A percentile compares a stretch with the other conserved stretches of the same genome.
Evolutionary conservation across 2,888 invertebrate species (phyloP).

Genomic region (Drepana falcataria): DNA sequence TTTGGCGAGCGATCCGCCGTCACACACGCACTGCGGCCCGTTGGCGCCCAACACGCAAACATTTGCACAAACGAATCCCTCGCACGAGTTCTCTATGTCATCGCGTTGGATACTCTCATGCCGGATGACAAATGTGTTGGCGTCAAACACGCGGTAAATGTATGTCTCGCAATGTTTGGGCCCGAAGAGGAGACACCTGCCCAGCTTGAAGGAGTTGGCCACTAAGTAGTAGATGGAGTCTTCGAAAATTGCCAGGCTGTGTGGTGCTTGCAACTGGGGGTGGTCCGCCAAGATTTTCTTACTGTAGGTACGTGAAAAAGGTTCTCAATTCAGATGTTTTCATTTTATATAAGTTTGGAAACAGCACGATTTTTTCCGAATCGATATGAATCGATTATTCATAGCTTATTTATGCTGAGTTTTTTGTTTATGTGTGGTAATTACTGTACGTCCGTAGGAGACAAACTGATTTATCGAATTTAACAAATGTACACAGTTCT

Average conservation of each 20-base stretch:
- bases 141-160: constrained; percentile 57
- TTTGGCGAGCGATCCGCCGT: constrained; percentile 54
- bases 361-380: too few relatives aligned
- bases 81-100: constrained; percentile 66
- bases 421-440: too few relatives aligned
- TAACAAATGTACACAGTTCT: too few relatives aligned
- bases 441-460: too few relatives aligned
- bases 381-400: too few relatives aligned
- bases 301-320: too few relatives aligned
- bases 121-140: constrained; percentile 43
- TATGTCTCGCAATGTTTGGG: constrained; percentile 61
- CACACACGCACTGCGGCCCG: constrained; percentile 73
- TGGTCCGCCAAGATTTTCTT: constrained; percentile 60
- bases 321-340: too few relatives aligned
- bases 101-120: constrained; percentile 49
- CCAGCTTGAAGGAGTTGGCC: constrained; percentile 73
- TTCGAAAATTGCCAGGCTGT: constrained; percentile 85
- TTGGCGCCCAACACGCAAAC: constrained; percentile 78
- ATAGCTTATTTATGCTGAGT: too few relatives aligned
- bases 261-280: constrained; percentile 74
- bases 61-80: constrained; percentile 67
- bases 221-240: constrained; percentile 86
- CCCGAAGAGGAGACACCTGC: constrained; percentile 80
- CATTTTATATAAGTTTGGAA: too few relatives aligned
- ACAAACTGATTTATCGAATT: too few relatives aligned